Base-by-base conservation (phyloP, 2,113 vertebrate species). In the Cariama cristata region DNA sequence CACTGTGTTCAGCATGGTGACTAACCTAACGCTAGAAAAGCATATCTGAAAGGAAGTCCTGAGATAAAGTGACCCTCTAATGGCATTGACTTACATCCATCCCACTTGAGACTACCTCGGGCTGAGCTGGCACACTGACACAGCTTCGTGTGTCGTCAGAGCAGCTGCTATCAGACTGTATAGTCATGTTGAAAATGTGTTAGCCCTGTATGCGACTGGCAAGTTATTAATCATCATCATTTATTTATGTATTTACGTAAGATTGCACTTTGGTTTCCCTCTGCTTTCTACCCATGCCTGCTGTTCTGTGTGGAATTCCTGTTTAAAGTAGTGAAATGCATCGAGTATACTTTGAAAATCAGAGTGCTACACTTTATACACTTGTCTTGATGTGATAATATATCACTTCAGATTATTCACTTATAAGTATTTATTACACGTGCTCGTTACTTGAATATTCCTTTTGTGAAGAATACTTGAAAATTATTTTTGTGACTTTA, bases 171-270 rank as follows among this genome's bases (percentile, higher is more conserved):
- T 55, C 82, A 88, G 79, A 50, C 68, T 55, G 59, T 20, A 92
- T 5, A 38, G 52, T 55, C 3, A 1, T 44, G 68, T 1, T 77
- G 75, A 80, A 60, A 95, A 86, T 17, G 38, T 79, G 79, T 67
- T 79, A 74, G 79, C 72, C 64, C 68, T 81, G 32, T 81, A 55
- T 77, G 79, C 93, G 76, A 86, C 52, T 71, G 76, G 68, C 60
- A 90, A 79, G 60, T 81, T 74, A 95, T 81, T 95, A 84, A 88
- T 87, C 68, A 79, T 30, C 71, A 74, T 75, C 5, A 83, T 74
- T 95, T 93, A 80, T 94, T 92, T 45, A 89, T 44, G 71, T 32
- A 74, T 81, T 92, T 92, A 86, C 14, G 19, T 67, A 79, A 95
- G 79, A 71, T 6, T 50, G 49, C 1, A 2, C 75, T 95, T 87